Conservation (phyloP, 2,113 vertebrate genomes). For the Calyptommatus sinebrachiatus region DNA sequence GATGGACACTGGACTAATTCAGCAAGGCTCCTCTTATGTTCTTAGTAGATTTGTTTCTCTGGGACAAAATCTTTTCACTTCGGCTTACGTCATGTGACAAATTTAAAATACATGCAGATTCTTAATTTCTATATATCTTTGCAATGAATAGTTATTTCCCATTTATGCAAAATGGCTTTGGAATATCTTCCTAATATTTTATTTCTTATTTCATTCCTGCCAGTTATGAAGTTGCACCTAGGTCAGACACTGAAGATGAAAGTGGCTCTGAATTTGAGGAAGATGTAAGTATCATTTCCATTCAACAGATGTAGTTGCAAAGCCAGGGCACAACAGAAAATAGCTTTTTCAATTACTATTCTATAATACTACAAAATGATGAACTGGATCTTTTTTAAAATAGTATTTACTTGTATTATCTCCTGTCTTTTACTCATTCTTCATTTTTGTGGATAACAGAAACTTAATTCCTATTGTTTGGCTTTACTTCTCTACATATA, state of each 20-base stretch:
- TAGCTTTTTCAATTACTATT: not conserved
- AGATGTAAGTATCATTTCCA: slow-evolving; percentile 76
- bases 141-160: not conserved
- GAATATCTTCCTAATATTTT: not conserved
- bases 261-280: slow-evolving; percentile 95
- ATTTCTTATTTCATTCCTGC: slow-evolving; percentile 19
- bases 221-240: slow-evolving; percentile 96
- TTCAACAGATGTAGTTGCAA: not conserved
- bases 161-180: not conserved
- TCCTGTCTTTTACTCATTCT: no score
- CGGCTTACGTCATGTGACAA: not conserved
- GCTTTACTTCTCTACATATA: slow-evolving; percentile 2
- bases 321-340: not conserved
- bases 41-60: not conserved
- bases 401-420: not conserved
- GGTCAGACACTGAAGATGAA: slow-evolving; percentile 94
- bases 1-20: no score
- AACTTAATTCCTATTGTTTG: slow-evolving; percentile 3
- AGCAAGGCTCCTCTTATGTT: no score
- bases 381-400: not conserved
- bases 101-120: not conserved
- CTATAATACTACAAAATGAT: not conserved
- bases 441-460: not conserved
- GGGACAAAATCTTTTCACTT: not conserved
- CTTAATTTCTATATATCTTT: not conserved